These are phyloP conservation scores for Leptopterna dolabrata DNA, from an alignment of 2,888 invertebrate genomes.

Conservation along the genomic window DNA sequence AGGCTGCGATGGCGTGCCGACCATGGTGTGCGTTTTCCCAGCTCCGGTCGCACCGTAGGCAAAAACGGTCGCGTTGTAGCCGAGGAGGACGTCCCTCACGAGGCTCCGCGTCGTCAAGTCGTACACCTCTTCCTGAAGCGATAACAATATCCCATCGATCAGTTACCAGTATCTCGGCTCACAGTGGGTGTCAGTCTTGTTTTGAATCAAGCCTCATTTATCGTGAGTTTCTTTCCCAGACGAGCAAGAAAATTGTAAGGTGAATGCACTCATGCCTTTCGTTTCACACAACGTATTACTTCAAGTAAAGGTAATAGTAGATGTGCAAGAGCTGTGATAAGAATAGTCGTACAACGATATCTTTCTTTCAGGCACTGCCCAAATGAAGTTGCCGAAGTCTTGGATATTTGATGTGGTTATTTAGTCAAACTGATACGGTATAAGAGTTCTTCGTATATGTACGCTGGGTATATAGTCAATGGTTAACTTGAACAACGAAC, in stretches of 20 bases:
- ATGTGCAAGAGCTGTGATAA: no score
- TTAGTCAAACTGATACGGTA: no score
- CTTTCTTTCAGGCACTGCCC: no score
- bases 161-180: background rate
- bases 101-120: conserved; percentile 85
- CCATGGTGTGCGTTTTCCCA: conserved; percentile 94
- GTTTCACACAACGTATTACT: no score
- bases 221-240: background rate
- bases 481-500: no score
- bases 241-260: background rate
- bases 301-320: no score
- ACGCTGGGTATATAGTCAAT: no score
- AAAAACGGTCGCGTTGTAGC: conserved; percentile 95
- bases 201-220: background rate
- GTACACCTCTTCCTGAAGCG: conserved; percentile 82
- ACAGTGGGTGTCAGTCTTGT: background rate
- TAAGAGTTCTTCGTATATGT: no score
- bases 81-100: conserved; percentile 85
- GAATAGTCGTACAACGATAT: no score
- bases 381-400: no score
- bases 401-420: no score
- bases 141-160: background rate
- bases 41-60: conserved; percentile 94
- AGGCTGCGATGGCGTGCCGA: conserved; percentile 71
- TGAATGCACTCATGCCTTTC: background rate